Base-by-base conservation (phyloP, 2,113 vertebrate species). In the Gila orcuttii region DNA sequence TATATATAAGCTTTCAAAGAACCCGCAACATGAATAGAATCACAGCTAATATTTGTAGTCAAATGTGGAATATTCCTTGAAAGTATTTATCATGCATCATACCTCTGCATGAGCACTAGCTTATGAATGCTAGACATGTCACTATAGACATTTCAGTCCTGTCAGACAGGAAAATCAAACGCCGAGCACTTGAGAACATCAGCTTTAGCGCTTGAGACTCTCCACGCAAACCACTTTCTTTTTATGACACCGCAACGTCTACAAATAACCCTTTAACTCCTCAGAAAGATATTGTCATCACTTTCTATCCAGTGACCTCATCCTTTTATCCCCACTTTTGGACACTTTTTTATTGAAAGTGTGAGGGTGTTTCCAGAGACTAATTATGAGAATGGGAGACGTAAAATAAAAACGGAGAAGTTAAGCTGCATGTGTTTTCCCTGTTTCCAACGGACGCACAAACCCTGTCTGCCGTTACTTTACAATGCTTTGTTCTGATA, bases 341-440 rank as follows among this genome's bases (percentile, higher is more conserved):
- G 71, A 89, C 90, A 1, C 28, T 28, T 28, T 28, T 93, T 94
- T 91, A 91, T 88, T 89, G 90, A 86, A 87, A 90, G 88, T 91
- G 90, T 90, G 90, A 90, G 91, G 90, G 92, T 93, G 93, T 81
- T 76, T 92, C 91, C 87, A 88, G 88, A 89, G 93, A 90, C 90
- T 88, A 91, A 92, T 91, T 90, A 88, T 79, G 87, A 85, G 88
- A 87, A 93, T 25, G 23, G 23, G 68, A 73, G 81, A 83, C 3
- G 6, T 79, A 79, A 79, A 62, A 77, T 77, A 69, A 82, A 82
- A 83, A 69, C 13, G 3, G 39, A 82, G 28, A 60, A 66, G n/a
- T 31, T 82, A 68, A 73, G 68, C 13, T 57, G 50, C 33, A 39
- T 59, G 13, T 83, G 31, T 73, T 83, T 59, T 82, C 59, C 52